Evolutionary conservation across 2,797 vertebrate species (phyloP), one percentile per base, ranked within the genome.

Genomic region (Dendrocincla fuliginosa): DNA sequence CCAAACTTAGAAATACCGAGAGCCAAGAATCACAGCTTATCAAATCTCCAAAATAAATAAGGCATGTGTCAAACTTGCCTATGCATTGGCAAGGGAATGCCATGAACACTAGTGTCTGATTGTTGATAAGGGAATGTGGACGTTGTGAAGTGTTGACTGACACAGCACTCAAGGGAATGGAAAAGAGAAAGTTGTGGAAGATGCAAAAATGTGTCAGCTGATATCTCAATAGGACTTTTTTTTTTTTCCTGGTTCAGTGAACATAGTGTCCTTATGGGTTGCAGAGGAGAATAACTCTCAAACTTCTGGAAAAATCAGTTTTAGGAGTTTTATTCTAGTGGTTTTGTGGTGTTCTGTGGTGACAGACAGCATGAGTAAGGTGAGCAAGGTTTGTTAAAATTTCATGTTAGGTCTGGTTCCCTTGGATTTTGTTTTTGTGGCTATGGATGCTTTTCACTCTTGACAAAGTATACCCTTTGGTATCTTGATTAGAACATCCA

Each of bases 161-260:
- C 88, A 84, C 1, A 76, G 59, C 79, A 37, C 93, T 90, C 92
- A 14, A 79, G 95, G 87, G 94, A 94, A 84, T 73, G 63, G 83
- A 81, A 91, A 84, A 95, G 76, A 63, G 93, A 94, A 95, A 88
- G 80, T 73, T 93, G 47, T 86, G 77, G 85, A 95, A 96, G 83
- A 90, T 63, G 42, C 50, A 92, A 93, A 96, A 95, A 95, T 93
- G 69, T 91, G 70, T 86, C 84, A 93, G 87, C 89, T 95, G 96
- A 92, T 97, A 94, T 53, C 60, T 44, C 32, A 67, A 30, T 49
- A 60, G 63, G 67, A 37, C 20, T 30, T 39, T 14, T 60, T 61
- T 68, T 42, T 44, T 77, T 61, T 63, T 52, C 60, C 60, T 84
- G 24, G n/a, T 84, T 82, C 4, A 2, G 41, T 91, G 52, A 73